Conservation (phyloP, 2,113 vertebrate genomes). For the Limanda limanda region DNA sequence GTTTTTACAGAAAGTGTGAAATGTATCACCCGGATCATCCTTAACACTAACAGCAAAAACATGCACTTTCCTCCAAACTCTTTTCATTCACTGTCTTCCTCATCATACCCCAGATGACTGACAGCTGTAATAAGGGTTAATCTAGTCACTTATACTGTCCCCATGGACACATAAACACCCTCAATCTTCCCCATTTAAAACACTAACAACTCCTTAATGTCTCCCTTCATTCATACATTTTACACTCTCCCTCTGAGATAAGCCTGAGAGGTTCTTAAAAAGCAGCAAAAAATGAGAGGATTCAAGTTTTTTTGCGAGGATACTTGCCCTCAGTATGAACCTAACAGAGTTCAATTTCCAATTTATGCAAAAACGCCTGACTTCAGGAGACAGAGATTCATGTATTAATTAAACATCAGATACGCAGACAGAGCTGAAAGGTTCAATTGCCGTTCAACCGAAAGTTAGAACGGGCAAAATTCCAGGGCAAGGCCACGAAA, state of each 20-base stretch:
- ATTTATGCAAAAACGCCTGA: conserved; percentile 20
- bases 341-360: not conserved
- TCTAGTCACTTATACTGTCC: not conserved
- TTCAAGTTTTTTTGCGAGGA: not conserved
- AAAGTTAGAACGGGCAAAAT: conserved; percentile 5
- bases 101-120: not conserved
- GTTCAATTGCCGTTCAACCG: not conserved
- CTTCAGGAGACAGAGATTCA: conserved; percentile 7
- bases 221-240: conserved; percentile 21
- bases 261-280: not conserved
- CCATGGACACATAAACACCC: conserved; percentile 11
- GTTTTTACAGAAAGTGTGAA: conserved; percentile 23
- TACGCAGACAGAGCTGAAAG: conserved; percentile 8
- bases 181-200: conserved; percentile 32
- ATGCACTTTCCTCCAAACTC: not conserved
- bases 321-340: not conserved
- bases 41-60: conserved; percentile 9
- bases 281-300: not conserved
- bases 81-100: not conserved
- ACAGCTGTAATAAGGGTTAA: conserved; percentile 31
- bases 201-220: conserved; percentile 14
- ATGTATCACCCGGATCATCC: conserved; percentile 6
- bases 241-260: conserved; percentile 2
- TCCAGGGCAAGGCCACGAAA: conserved; percentile 9
- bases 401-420: conserved; percentile 43